These are phyloP conservation scores for Acanthurus leucopareius DNA, from an alignment of 2,797 vertebrate genomes.

Conservation along the genomic window DNA sequence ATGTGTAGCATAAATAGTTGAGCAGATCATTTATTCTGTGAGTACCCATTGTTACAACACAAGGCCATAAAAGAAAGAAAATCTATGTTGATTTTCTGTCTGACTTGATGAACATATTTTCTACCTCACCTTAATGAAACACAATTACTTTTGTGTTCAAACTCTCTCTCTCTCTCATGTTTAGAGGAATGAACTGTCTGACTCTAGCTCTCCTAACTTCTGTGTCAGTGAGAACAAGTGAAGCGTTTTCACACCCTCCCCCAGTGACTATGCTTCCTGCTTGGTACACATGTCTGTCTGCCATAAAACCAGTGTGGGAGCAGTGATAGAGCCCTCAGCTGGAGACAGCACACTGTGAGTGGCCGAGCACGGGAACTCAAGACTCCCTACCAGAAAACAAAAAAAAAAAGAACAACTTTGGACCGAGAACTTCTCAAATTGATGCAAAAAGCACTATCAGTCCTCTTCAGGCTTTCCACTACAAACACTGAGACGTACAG, in stretches of 20 bases:
- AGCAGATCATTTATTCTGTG: neutral
- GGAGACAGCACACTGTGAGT: neutral
- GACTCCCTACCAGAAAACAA: no score
- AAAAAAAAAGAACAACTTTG: neutral
- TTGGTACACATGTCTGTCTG: neutral
- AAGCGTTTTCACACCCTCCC: neutral
- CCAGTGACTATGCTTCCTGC: no score
- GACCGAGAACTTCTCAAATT: conserved; percentile 14
- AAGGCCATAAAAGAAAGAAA: neutral
- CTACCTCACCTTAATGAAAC: neutral
- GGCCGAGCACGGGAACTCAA: conserved; percentile 4
- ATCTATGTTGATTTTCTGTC: neutral
- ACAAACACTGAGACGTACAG: neutral
- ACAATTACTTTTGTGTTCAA: neutral
- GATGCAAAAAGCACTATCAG: conserved; percentile 14
- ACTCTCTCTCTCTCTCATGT: neutral
- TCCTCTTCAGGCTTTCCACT: conserved; percentile 9
- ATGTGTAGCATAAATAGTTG: neutral
- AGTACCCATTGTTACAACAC: neutral
- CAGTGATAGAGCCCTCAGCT: neutral
- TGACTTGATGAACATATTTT: neutral
- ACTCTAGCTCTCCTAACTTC: neutral
- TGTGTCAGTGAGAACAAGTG: conserved; percentile 6
- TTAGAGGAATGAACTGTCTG: neutral
- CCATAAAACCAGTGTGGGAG: conserved; percentile 4